Evolutionary conservation across 2,113 vertebrate species (phyloP), one percentile per base, ranked within the genome.

Genomic region (Pseudorhombus dupliciocellatus): DNA sequence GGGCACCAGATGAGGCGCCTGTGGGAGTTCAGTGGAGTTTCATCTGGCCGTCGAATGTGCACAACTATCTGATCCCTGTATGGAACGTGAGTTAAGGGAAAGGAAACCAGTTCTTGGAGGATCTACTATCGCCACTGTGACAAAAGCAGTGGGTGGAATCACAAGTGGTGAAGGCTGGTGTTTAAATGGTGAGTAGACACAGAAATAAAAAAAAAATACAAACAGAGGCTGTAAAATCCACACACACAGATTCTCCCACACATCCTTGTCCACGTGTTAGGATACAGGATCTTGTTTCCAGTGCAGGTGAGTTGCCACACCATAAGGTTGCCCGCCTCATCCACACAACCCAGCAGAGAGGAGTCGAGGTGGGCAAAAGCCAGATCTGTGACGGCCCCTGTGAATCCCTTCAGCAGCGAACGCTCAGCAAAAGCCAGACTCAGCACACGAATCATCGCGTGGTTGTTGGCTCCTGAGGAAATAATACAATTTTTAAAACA

Each of bases 1-100:
- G 98, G 98, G 63, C 97, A 99, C 97, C 98, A 99, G 81, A 99
- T 97, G 85, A 99, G 96, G 55, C 98, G 94, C 8, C 96, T 94
- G 73, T 95, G 95, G 31, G 94, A 95, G 87, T 96, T 98, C 76
- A 98, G 83, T 0, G 93, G 93, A 0, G 95, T 95, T 8, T 92
- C 93, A 9, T 96, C 95, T 31, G 96, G 95, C 22, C 95, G 89
- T 42, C 87, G 94, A 75, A 99, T 94, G 73, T 98, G 94, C 70
- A 98, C 93, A 60, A 98, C 77, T 34, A 98, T 94, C 87, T 98
- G 95, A 84, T 98, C 97, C 89, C 98, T 99, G 87, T 40, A 66
- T 28, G 77, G 5, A 58, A 60, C 61, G 34, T 37, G 11, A 0
- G 88, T 97, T 94, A 95, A 95, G 90, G 15, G 12, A 30, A 4